Base-by-base conservation (phyloP, 2,113 vertebrate species). In the Microcebus tavaratra region DNA sequence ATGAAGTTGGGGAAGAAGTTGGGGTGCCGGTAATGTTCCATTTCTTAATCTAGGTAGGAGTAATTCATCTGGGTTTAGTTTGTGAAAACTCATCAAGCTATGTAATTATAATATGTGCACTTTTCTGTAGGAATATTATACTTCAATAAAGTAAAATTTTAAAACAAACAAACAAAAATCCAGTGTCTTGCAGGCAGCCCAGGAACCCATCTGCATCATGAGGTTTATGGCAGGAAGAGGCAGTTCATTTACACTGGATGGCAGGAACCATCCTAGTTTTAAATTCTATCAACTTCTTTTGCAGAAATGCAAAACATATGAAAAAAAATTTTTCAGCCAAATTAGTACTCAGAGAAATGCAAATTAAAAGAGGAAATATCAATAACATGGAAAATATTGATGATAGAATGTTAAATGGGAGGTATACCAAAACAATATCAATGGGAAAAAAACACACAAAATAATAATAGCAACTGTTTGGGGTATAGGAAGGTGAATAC, bases 321-420 rank as follows among this genome's bases (percentile, higher is more conserved):
- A 57, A 73, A 92, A 92, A 92, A 85, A 68, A 39, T 27, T 2
- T 94, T 85, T 90, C 23, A 36, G 36, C 57, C 23, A 92, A 92
- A 90, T 86, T 86, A 82, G n/a, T 36, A 85, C n/a, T 75, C n/a
- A 89, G 25, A 92, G 29, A 86, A 72, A 61, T 75, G 29, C 72
- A 94, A 68, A 81, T 61, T 63, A 45, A 81, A 79, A 67, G 31
- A 75, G 50, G 48, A 91, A 94, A 83, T 84, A 63, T 45, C 57
- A 76, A 59, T 50, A 61, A 61, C 39, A 68, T 29, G 68, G 39
- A 78, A 88, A 73, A 91, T 73, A 57, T 27, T 50, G 55, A 42
- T 29, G 12, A 39, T 57, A 29, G 23, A 75, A 55, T 55, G 27
- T 68, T 27, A 6, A 76, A 63, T 42, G 57, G 68, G 12, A 82